phyloP scores from a whole-genome alignment of 2,113 vertebrate species.

The Steatornis caripensis region DNA sequence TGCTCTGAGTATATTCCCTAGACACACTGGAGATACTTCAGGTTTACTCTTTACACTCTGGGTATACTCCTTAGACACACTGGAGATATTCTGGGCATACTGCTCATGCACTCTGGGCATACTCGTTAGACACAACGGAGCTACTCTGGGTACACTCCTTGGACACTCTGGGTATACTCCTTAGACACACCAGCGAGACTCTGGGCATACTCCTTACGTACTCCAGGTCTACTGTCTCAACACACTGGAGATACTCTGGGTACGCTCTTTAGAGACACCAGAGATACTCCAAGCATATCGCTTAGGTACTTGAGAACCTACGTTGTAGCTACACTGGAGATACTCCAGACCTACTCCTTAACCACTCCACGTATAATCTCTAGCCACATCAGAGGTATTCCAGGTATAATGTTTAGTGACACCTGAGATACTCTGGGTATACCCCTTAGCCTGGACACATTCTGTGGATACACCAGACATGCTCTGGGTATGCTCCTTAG shows the following conservation, averaged over 20 bases:
- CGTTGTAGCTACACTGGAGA: not conserved
- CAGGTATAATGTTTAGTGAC: not conserved
- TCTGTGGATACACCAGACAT: not conserved
- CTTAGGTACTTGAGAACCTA: not conserved
- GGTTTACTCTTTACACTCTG: not conserved
- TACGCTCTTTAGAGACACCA: not conserved
- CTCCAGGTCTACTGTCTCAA: not conserved
- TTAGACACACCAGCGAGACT: not conserved
- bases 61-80: not conserved
- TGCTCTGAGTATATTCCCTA: not conserved
- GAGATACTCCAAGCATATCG: not conserved
- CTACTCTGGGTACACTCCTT: not conserved
- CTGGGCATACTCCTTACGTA: not conserved
- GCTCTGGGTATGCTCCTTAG: not conserved
- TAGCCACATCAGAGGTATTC: not conserved
- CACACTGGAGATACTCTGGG: not conserved
- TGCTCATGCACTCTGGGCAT: not conserved
- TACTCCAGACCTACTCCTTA: not conserved
- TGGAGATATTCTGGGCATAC: accelerated
- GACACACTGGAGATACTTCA: not conserved
- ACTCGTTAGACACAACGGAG: accelerated
- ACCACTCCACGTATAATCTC: not conserved
- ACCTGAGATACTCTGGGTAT: not conserved
- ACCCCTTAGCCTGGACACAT: not conserved
- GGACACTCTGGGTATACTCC: not conserved